A percentile compares a stretch with the other conserved stretches of the same genome.
Conservation (phyloP, 1,140 invertebrate genomes). For the Apocrypta bakeri region DNA sequence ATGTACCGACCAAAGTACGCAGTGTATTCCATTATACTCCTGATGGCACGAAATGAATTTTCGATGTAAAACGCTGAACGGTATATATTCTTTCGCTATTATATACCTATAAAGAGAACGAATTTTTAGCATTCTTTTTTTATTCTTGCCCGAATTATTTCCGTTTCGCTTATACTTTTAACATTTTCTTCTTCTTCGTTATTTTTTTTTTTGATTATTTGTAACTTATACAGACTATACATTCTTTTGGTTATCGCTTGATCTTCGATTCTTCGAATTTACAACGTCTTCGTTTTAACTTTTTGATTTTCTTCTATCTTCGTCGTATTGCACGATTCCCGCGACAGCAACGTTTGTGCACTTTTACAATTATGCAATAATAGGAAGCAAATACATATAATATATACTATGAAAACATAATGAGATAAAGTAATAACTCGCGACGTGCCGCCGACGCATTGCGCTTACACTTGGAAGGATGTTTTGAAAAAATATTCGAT, state of each 20-base stretch:
- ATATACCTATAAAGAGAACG: not conserved
- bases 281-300: not conserved
- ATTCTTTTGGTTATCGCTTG: constrained; percentile 18
- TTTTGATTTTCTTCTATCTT: not conserved
- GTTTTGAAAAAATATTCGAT: constrained; percentile 26
- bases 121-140: constrained; percentile 4
- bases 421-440: constrained; percentile 53
- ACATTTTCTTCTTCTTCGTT: too few relatives aligned
- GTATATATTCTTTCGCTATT: not conserved
- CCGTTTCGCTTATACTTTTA: not conserved
- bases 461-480: constrained; percentile 4
- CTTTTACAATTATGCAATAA: constrained; percentile 41
- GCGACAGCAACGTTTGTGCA: constrained; percentile 7
- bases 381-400: constrained; percentile 57
- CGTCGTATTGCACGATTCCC: constrained; percentile 45
- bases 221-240: constrained; percentile 17
- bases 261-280: not conserved
- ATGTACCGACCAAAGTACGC: constrained; percentile 33
- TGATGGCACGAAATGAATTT: constrained; percentile 32
- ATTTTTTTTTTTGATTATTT: constrained; percentile 21
- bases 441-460: not conserved
- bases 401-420: constrained; percentile 64
- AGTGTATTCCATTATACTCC: constrained; percentile 20
- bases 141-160: not conserved
- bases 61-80: constrained; percentile 36